These are phyloP conservation scores for Noctua comes DNA, from an alignment of 2,888 invertebrate species.

Conservation along the genomic window DNA sequence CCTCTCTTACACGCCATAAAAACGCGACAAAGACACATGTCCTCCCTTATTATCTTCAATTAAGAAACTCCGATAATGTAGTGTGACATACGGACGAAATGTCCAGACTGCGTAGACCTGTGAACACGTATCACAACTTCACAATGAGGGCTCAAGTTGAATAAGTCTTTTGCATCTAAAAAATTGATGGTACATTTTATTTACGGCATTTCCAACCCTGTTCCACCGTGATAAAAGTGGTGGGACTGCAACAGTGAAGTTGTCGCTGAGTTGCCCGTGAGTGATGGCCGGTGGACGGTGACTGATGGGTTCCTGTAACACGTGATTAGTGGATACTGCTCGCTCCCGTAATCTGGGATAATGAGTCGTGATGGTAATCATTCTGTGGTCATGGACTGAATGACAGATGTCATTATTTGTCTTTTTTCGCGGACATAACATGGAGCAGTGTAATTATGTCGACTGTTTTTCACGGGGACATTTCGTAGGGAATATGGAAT, in stretches of 20 bases:
- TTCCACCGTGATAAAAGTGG: slow-evolving; percentile 56
- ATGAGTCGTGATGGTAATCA: slow-evolving; percentile 79
- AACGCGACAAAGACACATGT: slow-evolving; percentile 90
- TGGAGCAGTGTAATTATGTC: slow-evolving; percentile 27
- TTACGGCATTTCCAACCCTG: slow-evolving; percentile 70
- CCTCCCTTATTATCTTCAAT: slow-evolving; percentile 90
- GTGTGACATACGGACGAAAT: slow-evolving; percentile 85
- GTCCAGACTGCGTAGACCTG: slow-evolving; percentile 73
- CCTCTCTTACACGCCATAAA: slow-evolving; percentile 87
- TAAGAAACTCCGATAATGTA: slow-evolving; percentile 89
- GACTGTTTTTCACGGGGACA: slow-evolving; percentile 3
- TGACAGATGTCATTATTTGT: slow-evolving; percentile 67
- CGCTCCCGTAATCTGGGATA: slow-evolving; percentile 85
- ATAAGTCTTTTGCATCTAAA: slow-evolving; percentile 75
- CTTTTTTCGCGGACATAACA: slow-evolving; percentile 44
- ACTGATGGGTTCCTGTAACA: slow-evolving; percentile 84
- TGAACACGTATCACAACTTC: slow-evolving; percentile 36
- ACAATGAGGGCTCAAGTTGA: slow-evolving; percentile 69
- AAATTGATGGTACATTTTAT: slow-evolving; percentile 62
- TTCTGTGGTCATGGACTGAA: slow-evolving; percentile 64
- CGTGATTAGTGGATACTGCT: slow-evolving; percentile 86
- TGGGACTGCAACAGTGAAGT: slow-evolving; percentile 46
- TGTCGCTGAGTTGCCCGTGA: slow-evolving; percentile 66
- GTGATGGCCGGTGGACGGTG: slow-evolving; percentile 75
- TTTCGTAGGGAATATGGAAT: slow-evolving; percentile 12